Base-by-base conservation (phyloP, 2,888 invertebrate genomes). In the Mystacides longicornis region DNA sequence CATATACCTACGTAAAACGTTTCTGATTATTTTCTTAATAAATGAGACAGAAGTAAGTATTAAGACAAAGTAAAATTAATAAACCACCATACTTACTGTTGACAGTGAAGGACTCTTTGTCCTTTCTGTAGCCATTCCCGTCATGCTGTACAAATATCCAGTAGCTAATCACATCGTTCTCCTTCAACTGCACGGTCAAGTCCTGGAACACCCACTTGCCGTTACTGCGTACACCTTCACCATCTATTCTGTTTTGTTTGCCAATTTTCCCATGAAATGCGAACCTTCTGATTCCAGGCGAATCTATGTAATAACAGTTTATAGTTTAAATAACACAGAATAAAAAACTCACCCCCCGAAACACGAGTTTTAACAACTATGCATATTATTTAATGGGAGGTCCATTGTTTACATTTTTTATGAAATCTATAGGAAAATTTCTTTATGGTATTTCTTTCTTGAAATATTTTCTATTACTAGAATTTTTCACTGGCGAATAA, bases 261-360 rank as follows among this genome's bases (percentile, higher is more conserved):
- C 86, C 86, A 16, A 83, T 64, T 60, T 82, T 81, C 0, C 81
- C 83, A 69, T 86, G 81, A 66, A 86, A 85, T 0, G 74, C 81
- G 64, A 86, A 84, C 4, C 81, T 65, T 49, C 70, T 69, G 0
- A 83, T 63, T 1, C 78, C 79, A 2, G 72, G 65, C 21, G 69
- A 69, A 66, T 81, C 86, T 48, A 23, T 23, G 23, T 20, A 48
- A 23, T 37, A 37, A 37, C 14, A 37, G 27, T n/a, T n/a, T n/a
- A n/a, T n/a, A n/a, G n/a, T n/a, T n/a, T n/a, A n/a, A n/a, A n/a
- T n/a, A n/a, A n/a, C n/a, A n/a, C n/a, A n/a, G n/a, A n/a, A n/a
- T n/a, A n/a, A n/a, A n/a, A n/a, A n/a, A n/a, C n/a, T n/a, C n/a
- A n/a, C n/a, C n/a, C n/a, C n/a, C n/a, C n/a, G n/a, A n/a, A n/a